Evolutionary conservation across 2,113 vertebrate species (phyloP).

Genomic region (Tupaia tana): DNA sequence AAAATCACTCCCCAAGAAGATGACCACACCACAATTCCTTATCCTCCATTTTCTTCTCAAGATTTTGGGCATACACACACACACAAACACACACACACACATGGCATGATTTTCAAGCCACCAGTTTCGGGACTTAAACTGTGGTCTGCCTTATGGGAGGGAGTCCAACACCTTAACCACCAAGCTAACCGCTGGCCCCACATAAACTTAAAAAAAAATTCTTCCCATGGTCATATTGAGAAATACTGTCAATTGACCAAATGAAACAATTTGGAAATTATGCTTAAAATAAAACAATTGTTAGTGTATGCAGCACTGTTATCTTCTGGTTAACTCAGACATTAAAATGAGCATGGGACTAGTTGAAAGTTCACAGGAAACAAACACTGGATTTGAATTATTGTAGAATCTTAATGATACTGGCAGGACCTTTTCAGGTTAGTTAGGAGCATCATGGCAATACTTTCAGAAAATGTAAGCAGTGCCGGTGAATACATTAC

Average conservation of each 20-base stretch:
- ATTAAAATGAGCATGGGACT: background rate
- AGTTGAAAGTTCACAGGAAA: constrained; percentile 3
- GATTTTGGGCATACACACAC: no score
- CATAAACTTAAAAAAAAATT: no score
- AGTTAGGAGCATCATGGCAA: background rate
- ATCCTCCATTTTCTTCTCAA: no score
- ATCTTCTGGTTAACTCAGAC: constrained; percentile 24
- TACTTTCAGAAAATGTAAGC: constrained; percentile 34
- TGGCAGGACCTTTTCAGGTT: constrained; percentile 16
- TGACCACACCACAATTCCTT: no score
- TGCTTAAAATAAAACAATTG: constrained; percentile 46
- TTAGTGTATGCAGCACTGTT: background rate
- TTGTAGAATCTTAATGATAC: background rate
- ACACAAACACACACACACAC: no score
- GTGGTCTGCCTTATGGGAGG: no score
- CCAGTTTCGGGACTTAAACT: no score
- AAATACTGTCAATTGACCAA: constrained; percentile 12
- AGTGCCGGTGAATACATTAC: background rate
- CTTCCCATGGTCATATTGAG: background rate
- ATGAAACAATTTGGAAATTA: constrained; percentile 52
- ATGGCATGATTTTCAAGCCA: no score
- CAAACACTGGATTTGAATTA: constrained; percentile 33
- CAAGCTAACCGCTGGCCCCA: no score
- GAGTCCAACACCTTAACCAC: no score
- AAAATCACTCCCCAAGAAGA: no score